Conservation (phyloP, 2,113 vertebrate species). For the Motacilla tschutschensis region DNA sequence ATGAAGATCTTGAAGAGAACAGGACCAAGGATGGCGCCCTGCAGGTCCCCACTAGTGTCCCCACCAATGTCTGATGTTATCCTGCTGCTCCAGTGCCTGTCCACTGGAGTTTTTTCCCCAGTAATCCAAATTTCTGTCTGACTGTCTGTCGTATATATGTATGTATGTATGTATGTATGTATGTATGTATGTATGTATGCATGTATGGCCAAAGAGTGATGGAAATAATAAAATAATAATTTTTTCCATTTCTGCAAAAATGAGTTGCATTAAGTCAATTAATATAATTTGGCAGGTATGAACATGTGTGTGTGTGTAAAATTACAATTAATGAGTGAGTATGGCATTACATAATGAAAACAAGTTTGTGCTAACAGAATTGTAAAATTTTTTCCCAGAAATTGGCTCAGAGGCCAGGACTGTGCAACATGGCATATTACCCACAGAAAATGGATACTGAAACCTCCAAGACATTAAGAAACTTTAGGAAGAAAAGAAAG, state of each 20-base stretch:
- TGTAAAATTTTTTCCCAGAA: background rate
- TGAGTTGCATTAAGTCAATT: background rate
- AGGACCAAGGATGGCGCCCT: rapidly evolving
- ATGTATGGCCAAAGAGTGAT: background rate
- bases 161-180: background rate
- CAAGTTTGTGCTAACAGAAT: background rate
- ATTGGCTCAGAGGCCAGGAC: background rate
- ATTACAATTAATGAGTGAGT: background rate
- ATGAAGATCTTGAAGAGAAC: background rate
- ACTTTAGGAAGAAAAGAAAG: background rate
- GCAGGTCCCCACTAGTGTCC: background rate
- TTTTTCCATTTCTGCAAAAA: background rate
- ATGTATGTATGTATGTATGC: background rate
- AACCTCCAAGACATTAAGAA: background rate
- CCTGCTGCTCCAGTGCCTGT: background rate
- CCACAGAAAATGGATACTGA: background rate
- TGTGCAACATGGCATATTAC: rapidly evolving
- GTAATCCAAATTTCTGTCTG: background rate
- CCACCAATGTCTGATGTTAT: background rate
- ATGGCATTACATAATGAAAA: background rate
- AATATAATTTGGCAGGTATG: background rate
- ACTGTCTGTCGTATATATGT: background rate
- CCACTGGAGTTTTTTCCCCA: background rate
- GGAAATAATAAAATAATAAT: background rate
- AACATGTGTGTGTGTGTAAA: background rate